Percentiles rank a stretch among this genome's conserved stretches.
Evolutionary conservation across 2,888 invertebrate genomes (phyloP).

Genomic region (Nyleta sp.): DNA sequence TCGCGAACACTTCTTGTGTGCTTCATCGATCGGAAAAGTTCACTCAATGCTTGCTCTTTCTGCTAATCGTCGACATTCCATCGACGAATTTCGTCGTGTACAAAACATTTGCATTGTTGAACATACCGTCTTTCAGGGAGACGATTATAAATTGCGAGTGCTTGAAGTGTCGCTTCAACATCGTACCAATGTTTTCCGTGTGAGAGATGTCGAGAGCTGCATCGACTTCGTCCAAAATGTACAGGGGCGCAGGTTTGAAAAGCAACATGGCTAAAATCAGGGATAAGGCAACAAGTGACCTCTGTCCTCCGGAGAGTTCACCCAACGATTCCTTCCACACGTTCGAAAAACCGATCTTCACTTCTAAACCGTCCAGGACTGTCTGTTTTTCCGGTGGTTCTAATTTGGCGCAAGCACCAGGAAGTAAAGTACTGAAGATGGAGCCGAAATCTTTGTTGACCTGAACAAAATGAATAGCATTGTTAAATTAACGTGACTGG

Average conservation of each 20-base stretch:
- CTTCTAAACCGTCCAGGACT: conserved; percentile 94
- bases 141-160: conserved; percentile 98
- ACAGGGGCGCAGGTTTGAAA: conserved; percentile 99
- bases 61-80: conserved; percentile 94
- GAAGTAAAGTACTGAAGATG: conserved; percentile 95
- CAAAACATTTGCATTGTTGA: conserved; percentile 98
- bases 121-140: conserved; percentile 99
- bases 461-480: conserved; percentile 74
- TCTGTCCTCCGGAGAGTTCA: conserved; percentile 98
- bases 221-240: conserved; percentile 99
- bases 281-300: conserved; percentile 97
- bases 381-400: conserved; percentile 88
- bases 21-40: too few relatives aligned
- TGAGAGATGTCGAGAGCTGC: conserved; percentile 99
- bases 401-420: conserved; percentile 95
- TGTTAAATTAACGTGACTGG: neutral
- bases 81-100: conserved; percentile 97
- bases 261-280: conserved; percentile 97
- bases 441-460: conserved; percentile 97
- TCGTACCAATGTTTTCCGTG: conserved; percentile 98
- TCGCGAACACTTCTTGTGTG: too few relatives aligned
- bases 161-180: conserved; percentile 95
- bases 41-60: conserved; percentile 79
- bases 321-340: conserved; percentile 98
- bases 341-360: conserved; percentile 95